Base-by-base conservation (phyloP, 1,140 invertebrate species). In the Euura lappo region DNA sequence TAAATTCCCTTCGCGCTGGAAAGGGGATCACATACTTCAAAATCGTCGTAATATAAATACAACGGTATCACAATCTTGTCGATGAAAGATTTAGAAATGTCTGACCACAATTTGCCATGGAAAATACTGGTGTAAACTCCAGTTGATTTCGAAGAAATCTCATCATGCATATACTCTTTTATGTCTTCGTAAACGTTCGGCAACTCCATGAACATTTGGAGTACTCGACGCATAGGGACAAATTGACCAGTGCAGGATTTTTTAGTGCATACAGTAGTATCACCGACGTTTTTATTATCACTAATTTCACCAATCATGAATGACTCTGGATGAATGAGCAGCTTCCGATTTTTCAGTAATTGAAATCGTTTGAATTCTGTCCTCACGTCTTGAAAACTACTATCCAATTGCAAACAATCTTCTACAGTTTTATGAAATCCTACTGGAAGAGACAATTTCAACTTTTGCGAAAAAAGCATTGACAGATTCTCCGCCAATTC, bases 1-100 rank as follows among this genome's bases (percentile, higher is more conserved):
- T 78, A 68, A 44, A 76, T 74, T 8, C 75, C 74, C 8, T 71
- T 67, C 44, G 74, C 71, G 11, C 68, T 71, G 13, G 71, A 71
- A 10, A 78, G 64, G 11, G 68, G 66, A 71, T 78, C 71, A 51
- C 71, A 65, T 4, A 73, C 71, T 51, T 77, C 77, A 69, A 79
- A 77, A 70, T 79, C 77, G 70, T 79, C 77, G 44, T 77, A 73
- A 71, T 73, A 79, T 7, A 79, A 68, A 11, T 73, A 71, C 51
- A 77, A 65, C 42, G 75, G 72, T 2, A 76, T 60, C 5, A 79
- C 74, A 71, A 76, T 76, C 70, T 76, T 74, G 10, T 67, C 10
- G 42, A 47, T 43, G 66, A 71, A 77, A n/a, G 65, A 43, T 44
- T 45, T 45, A 13, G 68, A 47, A 28, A 77, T 71, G 10, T 73